Evolutionary conservation across 2,888 invertebrate genomes (phyloP).

Genomic region (Drepanosiphum platanoidis): DNA sequence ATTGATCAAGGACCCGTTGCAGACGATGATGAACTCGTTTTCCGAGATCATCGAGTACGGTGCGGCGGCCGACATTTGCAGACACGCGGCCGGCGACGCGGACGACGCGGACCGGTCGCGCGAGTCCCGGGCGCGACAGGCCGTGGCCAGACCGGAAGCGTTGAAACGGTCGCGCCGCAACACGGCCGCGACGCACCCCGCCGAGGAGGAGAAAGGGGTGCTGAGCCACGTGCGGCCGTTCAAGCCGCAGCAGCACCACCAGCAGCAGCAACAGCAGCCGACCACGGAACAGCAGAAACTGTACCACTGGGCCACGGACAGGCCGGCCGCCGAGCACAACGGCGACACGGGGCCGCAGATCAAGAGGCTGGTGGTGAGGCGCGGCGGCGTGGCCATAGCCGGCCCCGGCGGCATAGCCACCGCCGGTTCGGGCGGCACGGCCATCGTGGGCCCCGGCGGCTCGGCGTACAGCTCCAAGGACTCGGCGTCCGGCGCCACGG

Average conservation of each 20-base stretch:
- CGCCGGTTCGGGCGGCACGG: slow-evolving; percentile 81
- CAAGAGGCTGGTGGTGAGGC: slow-evolving; percentile 73
- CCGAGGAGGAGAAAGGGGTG: slow-evolving; percentile 38
- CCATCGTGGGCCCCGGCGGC: slow-evolving; percentile 82
- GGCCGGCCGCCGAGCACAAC: slow-evolving; percentile 7
- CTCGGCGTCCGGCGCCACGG: slow-evolving; percentile 81
- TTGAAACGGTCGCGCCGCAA: slow-evolving; percentile 25
- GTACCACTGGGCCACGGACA: slow-evolving; percentile 37
- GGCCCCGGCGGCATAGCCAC: slow-evolving; percentile 85
- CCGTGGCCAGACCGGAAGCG: background rate
- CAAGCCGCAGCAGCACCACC: slow-evolving; percentile 11
- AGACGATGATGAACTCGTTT: slow-evolving; percentile 70
- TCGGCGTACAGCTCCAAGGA: slow-evolving; percentile 73
- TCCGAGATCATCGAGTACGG: slow-evolving; percentile 72
- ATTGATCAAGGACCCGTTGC: slow-evolving; percentile 71
- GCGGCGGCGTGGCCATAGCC: slow-evolving; percentile 82
- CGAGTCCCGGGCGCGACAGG: background rate
- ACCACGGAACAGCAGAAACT: background rate
- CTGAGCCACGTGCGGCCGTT: slow-evolving; percentile 41
- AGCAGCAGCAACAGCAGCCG: background rate
- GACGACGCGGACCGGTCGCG: background rate
- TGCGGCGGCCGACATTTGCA: slow-evolving; percentile 71
- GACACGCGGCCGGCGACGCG: background rate
- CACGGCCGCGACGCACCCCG: background rate
- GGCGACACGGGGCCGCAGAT: slow-evolving; percentile 65